These are phyloP conservation scores for Cheilosia soror DNA, from an alignment of 2,888 invertebrate species.

Conservation along the genomic window DNA sequence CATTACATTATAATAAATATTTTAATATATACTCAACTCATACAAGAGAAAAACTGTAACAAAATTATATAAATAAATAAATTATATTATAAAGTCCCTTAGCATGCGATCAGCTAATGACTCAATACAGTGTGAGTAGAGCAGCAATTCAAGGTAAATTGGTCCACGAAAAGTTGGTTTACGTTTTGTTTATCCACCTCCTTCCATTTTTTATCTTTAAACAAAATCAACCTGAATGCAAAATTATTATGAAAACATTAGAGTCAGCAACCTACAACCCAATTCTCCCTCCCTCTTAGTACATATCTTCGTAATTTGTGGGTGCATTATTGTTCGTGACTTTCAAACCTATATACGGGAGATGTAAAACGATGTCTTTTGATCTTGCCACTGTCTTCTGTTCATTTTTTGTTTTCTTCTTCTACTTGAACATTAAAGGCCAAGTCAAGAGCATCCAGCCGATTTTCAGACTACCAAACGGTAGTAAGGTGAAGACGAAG, in stretches of 20 bases:
- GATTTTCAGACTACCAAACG: background rate
- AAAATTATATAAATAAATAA: background rate
- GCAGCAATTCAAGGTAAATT: slow-evolving; percentile 42
- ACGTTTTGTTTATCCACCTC: slow-evolving; percentile 34
- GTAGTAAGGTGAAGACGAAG: slow-evolving; percentile 13
- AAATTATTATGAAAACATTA: slow-evolving; percentile 68
- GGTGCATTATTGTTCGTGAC: slow-evolving; percentile 75
- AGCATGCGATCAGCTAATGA: slow-evolving; percentile 63
- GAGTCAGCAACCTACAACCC: slow-evolving; percentile 37
- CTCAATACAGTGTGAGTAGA: slow-evolving; percentile 49
- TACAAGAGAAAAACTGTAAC: slow-evolving; percentile 1
- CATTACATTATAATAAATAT: slow-evolving; percentile 40
- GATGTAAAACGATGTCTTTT: slow-evolving; percentile 70
- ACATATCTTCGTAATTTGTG: slow-evolving; percentile 70
- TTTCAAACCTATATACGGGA: slow-evolving; percentile 66
- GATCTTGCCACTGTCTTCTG: slow-evolving; percentile 71
- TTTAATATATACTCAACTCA: background rate
- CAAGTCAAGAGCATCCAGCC: slow-evolving; percentile 63
- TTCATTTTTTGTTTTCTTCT: slow-evolving; percentile 11
- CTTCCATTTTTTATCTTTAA: slow-evolving; percentile 9
- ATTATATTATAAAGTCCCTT: slow-evolving; percentile 3
- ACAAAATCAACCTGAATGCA: slow-evolving; percentile 43
- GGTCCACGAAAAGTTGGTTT: slow-evolving; percentile 41
- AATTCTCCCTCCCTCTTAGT: slow-evolving; percentile 41
- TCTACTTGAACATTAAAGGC: slow-evolving; percentile 54